Base-by-base conservation (phyloP, 92 coral and sea anemone species). In the Desmophyllum pertusum region DNA sequence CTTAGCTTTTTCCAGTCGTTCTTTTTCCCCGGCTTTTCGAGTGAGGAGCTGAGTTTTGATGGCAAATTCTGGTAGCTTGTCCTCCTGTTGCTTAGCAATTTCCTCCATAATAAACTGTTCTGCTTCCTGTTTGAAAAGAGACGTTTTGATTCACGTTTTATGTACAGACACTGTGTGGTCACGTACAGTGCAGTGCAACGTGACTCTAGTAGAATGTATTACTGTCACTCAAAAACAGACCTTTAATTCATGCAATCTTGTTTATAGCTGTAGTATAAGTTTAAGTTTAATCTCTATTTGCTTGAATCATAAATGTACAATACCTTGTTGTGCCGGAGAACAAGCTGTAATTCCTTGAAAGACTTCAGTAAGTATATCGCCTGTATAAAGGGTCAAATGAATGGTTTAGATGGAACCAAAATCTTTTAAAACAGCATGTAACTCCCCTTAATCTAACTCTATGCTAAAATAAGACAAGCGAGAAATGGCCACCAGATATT, bases 321-420 rank as follows among this genome's bases (percentile, higher is more conserved):
- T 84, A 96, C 98, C 96, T 94, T 96, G 76, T 93, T 86, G 41
- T 95, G 98, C 15, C 98, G 88, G 61, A 96, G 85, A 36, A 94
- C 84, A 76, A 96, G 77, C 6, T 89, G 85, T 35, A 94, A 84
- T 66, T 94, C 95, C 43, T 92, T 91, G 63, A 90, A 85, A 9
- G 98, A 73, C 88, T 94, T 96, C 52, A 96, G 90, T 78, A 94
- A 67, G 69, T 92, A 91, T 9, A 96, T 91, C 4, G 98, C 96
- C 98, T 96, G 71, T 57, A 39, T 4, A 42, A 21, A 8, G 66
- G 80, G 45, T 4, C 18, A 46, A 23, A 50, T 42, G 1, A 21
- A 10, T n/a, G 5, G 53, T 6, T 40, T 53, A n/a, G 18, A 25
- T 5, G 57, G 17, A 10, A 11, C 52, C n/a, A n/a, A n/a, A n/a